Evolutionary conservation across 2,797 vertebrate species (phyloP).

Genomic region (Ibycter americanus): DNA sequence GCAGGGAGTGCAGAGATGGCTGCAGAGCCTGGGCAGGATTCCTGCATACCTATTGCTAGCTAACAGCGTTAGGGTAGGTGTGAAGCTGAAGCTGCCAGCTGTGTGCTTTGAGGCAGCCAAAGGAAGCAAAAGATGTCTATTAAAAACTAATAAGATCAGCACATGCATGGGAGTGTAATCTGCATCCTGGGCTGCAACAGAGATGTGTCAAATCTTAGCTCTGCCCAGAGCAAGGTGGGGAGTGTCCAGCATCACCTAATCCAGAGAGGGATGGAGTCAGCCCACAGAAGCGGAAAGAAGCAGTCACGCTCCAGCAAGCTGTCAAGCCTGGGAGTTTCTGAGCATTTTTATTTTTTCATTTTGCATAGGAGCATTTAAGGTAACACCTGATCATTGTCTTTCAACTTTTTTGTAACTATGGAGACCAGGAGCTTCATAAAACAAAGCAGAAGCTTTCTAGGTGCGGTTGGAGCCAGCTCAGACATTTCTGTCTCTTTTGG

Average conservation of each 20-base stretch:
- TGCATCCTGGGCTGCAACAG: neutral
- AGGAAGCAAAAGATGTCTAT: rapidly evolving
- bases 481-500: neutral
- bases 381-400: neutral
- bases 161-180: no score
- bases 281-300: neutral
- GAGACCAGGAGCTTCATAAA: neutral
- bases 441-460: neutral
- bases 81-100: neutral
- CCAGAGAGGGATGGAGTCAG: neutral
- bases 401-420: neutral
- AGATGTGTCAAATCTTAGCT: rapidly evolving
- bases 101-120: neutral
- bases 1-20: neutral
- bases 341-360: neutral
- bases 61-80: neutral
- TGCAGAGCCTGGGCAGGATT: neutral
- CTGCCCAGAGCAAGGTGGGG: neutral
- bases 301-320: neutral
- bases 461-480: neutral
- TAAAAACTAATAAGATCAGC: rapidly evolving
- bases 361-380: neutral
- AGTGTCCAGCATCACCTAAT: neutral
- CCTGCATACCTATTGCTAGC: neutral
- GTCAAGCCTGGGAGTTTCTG: neutral